Evolutionary conservation across 1,140 invertebrate genomes (phyloP), one percentile per base, ranked within the genome.

Genomic region (Bombus confusus): DNA sequence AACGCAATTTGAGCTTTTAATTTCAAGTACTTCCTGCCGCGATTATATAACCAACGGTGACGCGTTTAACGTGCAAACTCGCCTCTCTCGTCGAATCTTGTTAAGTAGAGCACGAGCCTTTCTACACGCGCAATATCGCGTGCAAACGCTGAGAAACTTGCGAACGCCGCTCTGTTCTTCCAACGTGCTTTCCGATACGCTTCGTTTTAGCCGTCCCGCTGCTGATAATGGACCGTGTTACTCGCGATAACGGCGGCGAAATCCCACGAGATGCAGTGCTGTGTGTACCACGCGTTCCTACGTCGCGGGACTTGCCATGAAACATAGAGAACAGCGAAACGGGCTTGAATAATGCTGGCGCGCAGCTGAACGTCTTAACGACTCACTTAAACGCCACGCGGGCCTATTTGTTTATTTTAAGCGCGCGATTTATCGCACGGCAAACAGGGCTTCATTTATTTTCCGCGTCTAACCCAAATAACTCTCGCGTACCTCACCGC

Each of bases 211-310:
- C 52, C 37, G 57, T n/a, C 43, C 34, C 28, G 64, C 5, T 31
- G 57, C 41, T 82, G 88, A 90, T 90, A 90, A 90, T 82, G 77
- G 88, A 78, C 77, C 73, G 47, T 85, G 68, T 89, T 89, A 86
- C 85, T 89, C 88, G 82, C 88, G 85, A 71, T 87, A 89, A 85
- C 81, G 68, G 66, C 5, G 62, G 41, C 39, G 86, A 86, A 62
- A 83, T 86, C 57, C 66, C 15, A 5, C 3, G 13, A 31, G 64
- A 47, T 10, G 31, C 31, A 15, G 28, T 0, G 34, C 47, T n/a
- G 66, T 57, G 66, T 57, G 66, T 39, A 34, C 5, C 37, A 39
- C 10, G 59, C 18, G 18, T 62, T 52, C 37, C 57, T 72, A 73
- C 59, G 43, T 66, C 74, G 81, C 74, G 64, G 34, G 87, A 89